phyloP scores from a whole-genome alignment of 2,888 invertebrate genomes.

The Cecidostiba fungosa region DNA sequence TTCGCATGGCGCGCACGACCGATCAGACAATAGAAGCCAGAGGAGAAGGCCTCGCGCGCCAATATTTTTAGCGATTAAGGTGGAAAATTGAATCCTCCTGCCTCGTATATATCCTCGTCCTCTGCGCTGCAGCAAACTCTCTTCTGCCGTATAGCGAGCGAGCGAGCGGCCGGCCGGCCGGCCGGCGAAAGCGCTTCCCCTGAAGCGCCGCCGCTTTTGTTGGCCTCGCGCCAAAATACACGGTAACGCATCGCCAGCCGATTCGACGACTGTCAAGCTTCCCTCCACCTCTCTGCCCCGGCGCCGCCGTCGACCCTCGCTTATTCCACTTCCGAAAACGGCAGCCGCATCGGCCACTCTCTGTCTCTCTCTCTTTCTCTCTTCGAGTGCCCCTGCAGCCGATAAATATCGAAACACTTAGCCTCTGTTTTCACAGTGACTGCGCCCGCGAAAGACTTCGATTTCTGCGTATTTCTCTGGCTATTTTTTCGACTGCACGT shows the following conservation, averaged over 20 bases:
- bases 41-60: conserved; percentile 57
- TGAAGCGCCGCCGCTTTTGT: conserved; percentile 69
- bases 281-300: conserved; percentile 32
- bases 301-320: conserved; percentile 61
- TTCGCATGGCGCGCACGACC: conserved; percentile 30
- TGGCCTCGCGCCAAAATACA: conserved; percentile 76
- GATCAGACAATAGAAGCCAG: conserved; percentile 16
- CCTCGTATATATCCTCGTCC: no score
- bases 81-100: conserved; percentile 74
- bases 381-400: conserved; percentile 65
- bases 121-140: not conserved
- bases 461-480: not conserved
- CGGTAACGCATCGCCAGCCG: conserved; percentile 60
- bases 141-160: not conserved
- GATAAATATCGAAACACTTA: conserved; percentile 79
- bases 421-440: conserved; percentile 73
- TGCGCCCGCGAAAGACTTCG: conserved; percentile 65
- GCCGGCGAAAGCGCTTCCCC: conserved; percentile 59
- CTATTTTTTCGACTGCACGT: conserved; percentile 10
- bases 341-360: not conserved
- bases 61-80: conserved; percentile 77
- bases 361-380: not conserved
- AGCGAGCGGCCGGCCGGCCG: not conserved
- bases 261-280: conserved; percentile 46
- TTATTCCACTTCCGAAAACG: conserved; percentile 50